phyloP scores from a whole-genome alignment of 2,113 vertebrate genomes.

The Serranochromis macrocephalus region DNA sequence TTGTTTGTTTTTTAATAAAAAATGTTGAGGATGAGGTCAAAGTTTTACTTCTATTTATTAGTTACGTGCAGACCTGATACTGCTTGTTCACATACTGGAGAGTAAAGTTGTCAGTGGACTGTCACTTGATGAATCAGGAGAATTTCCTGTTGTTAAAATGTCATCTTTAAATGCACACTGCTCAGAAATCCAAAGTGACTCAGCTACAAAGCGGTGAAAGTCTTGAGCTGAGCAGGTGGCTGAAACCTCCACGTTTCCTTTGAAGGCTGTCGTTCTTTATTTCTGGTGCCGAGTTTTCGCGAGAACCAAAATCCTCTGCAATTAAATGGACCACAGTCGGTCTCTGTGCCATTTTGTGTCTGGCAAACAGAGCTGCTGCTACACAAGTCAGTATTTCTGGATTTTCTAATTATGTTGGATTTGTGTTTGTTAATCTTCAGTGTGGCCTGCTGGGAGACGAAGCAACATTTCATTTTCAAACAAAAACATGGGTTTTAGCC shows the following conservation, averaged over 20 bases:
- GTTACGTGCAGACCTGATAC: neutral
- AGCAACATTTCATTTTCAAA: conserved; percentile 25
- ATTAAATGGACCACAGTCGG: neutral
- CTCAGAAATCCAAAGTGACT: neutral
- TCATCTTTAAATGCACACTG: neutral
- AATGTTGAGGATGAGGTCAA: accelerated
- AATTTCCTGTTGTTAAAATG: neutral
- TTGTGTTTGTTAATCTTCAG: conserved; percentile 23
- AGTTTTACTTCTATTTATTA: neutral
- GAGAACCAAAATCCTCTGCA: neutral
- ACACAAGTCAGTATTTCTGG: neutral
- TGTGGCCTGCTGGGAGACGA: neutral
- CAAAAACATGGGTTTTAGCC: neutral
- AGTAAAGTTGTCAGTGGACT: neutral
- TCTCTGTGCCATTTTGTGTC: neutral
- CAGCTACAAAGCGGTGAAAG: neutral
- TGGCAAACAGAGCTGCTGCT: neutral
- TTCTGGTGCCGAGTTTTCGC: accelerated
- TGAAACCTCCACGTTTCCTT: neutral
- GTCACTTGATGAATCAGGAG: neutral
- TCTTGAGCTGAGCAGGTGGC: neutral
- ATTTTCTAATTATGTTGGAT: conserved; percentile 23
- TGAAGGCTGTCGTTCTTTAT: neutral
- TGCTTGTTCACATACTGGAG: neutral
- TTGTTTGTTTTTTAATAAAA: neutral